Conservation (phyloP, 1,140 invertebrate species). For the Brachionus sp. region DNA sequence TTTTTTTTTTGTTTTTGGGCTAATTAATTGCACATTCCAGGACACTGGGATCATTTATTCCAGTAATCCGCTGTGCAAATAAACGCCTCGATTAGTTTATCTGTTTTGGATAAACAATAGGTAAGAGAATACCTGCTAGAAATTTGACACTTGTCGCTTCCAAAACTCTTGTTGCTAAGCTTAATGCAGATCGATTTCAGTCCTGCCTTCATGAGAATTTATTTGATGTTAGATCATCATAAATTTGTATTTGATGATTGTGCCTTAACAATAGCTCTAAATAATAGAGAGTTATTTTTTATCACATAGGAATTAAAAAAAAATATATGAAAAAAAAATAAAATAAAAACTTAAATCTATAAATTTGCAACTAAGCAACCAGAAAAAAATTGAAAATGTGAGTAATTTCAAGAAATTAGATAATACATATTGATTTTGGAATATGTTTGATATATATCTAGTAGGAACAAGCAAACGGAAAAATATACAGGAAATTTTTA, state of each 20-base stretch:
- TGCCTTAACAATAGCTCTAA: not conserved
- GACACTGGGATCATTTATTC: not conserved
- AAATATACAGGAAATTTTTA: not conserved
- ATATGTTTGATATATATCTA: not conserved
- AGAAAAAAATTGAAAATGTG: not conserved
- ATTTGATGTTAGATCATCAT: not conserved
- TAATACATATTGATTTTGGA: conserved; percentile 5
- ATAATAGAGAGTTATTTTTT: conserved; percentile 26
- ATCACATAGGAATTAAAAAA: conserved; percentile 7
- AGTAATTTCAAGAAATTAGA: conserved; percentile 12
- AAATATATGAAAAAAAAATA: not conserved
- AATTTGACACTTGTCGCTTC: not conserved
- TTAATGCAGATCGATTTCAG: not conserved
- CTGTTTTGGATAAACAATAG: not conserved
- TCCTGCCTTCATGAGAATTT: not conserved
- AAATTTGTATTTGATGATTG: conserved; percentile 26
- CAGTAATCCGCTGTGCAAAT: not conserved
- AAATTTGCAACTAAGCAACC: conserved; percentile 43
- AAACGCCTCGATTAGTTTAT: not conserved
- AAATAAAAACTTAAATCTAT: conserved; percentile 22
- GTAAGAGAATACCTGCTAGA: not conserved
- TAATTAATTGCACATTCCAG: not conserved
- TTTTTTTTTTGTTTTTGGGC: not conserved
- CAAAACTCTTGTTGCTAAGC: not conserved
- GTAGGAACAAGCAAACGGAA: not conserved